Evolutionary conservation across 2,797 vertebrate species (phyloP).

Genomic region (Varecia variegata): DNA sequence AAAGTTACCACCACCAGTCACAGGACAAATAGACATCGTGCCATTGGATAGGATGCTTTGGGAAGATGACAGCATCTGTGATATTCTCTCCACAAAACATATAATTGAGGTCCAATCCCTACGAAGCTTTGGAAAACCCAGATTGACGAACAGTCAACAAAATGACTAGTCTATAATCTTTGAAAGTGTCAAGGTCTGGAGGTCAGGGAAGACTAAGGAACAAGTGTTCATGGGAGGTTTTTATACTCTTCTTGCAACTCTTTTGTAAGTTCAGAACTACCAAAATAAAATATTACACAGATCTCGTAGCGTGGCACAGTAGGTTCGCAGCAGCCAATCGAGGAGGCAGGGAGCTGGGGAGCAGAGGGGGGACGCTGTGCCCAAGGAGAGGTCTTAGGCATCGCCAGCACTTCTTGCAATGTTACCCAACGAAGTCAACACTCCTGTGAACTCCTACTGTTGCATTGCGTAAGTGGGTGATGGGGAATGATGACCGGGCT

Average conservation of each 20-base stretch:
- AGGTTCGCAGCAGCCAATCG: background rate
- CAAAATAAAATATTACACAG: background rate
- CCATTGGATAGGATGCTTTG: background rate
- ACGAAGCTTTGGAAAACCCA: background rate
- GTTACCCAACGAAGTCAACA: background rate
- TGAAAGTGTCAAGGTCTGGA: background rate
- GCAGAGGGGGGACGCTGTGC: rapidly evolving
- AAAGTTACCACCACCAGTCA: background rate
- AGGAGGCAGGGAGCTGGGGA: too few species aligned
- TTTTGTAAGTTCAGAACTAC: background rate
- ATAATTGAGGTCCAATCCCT: background rate
- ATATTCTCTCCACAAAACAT: background rate
- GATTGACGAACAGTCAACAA: background rate
- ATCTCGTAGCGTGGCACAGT: background rate
- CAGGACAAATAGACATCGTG: too few species aligned
- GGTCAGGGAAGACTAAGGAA: background rate
- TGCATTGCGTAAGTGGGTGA: background rate
- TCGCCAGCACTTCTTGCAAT: background rate
- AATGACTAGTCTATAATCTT: background rate
- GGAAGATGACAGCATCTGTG: background rate
- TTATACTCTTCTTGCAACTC: background rate
- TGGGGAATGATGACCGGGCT: background rate
- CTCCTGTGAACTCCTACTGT: background rate
- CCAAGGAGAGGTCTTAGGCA: background rate
- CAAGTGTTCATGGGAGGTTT: background rate